These are phyloP conservation scores for Paramormyrops hopkinsi DNA, from an alignment of 2,797 vertebrate species.

Conservation along the genomic window DNA sequence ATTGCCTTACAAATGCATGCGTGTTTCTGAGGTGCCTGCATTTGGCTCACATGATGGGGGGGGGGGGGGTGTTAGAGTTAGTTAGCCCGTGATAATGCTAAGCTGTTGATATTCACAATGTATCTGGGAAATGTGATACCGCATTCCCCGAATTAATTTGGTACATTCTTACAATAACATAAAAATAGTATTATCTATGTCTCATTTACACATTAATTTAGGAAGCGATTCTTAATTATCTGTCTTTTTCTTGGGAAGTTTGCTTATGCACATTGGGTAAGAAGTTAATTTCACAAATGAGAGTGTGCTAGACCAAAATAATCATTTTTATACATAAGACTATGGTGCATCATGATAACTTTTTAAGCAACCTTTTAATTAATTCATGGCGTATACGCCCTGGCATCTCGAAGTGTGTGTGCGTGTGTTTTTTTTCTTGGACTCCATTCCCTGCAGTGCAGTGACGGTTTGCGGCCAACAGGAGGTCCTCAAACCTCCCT, in stretches of 20 bases:
- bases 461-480: not conserved
- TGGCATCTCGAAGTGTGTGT: not conserved
- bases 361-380: not conserved
- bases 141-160: slow-evolving; percentile 2
- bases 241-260: not conserved
- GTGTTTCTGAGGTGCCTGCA: not conserved
- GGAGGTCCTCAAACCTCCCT: not conserved
- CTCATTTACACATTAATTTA: not conserved
- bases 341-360: not conserved
- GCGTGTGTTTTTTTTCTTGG: not conserved
- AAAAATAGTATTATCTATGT: not conserved
- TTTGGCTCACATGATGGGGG: not conserved
- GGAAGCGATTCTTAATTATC: not conserved
- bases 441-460: not conserved
- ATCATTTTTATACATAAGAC: not conserved
- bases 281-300: not conserved
- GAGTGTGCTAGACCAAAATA: not conserved
- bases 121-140: not conserved
- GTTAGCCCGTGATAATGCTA: not conserved
- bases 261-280: not conserved
- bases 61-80: not conserved
- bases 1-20: not conserved
- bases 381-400: not conserved
- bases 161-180: not conserved
- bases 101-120: not conserved